A percentile compares a stretch with the other conserved stretches of the same genome.
These are phyloP conservation scores for Tenodera sinensis DNA, from an alignment of 2,888 invertebrate genomes.

Conservation along the genomic window DNA sequence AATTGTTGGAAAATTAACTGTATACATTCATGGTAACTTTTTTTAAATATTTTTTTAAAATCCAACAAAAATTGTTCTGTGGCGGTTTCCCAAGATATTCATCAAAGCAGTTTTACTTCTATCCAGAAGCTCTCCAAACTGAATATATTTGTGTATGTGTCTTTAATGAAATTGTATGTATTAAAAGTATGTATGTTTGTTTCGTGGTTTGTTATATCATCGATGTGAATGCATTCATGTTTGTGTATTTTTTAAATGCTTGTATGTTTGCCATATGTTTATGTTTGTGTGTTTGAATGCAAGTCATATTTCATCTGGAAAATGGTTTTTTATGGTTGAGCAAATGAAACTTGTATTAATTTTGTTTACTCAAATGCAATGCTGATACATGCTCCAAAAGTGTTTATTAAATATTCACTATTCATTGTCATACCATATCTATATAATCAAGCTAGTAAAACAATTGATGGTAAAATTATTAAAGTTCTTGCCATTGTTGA, in stretches of 20 bases:
- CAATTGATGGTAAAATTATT: background rate
- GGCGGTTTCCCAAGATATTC: conserved; percentile 33
- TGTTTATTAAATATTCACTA: no score
- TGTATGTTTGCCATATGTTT: conserved; percentile 22
- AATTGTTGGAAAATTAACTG: conserved; percentile 31
- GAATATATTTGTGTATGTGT: conserved; percentile 20
- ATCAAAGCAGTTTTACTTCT: conserved; percentile 32
- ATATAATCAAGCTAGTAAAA: background rate
- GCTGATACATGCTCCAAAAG: background rate
- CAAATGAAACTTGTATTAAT: conserved; percentile 4
- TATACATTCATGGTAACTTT: conserved; percentile 32
- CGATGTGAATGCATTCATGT: conserved; percentile 24
- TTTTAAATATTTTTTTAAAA: conserved; percentile 31
- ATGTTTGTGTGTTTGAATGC: conserved; percentile 22
- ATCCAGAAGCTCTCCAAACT: background rate
- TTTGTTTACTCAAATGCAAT: background rate
- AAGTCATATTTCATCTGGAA: conserved; percentile 10
- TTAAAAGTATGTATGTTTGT: conserved; percentile 28
- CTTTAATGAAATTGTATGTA: conserved; percentile 24
- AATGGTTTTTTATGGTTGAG: background rate
- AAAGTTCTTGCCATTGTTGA: background rate
- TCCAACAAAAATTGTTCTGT: conserved; percentile 31
- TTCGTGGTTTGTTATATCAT: conserved; percentile 14
- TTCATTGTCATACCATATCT: no score
- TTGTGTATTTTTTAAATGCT: conserved; percentile 23